Conservation (phyloP, 2,888 invertebrate species). For the Temnothorax rugatulus region DNA sequence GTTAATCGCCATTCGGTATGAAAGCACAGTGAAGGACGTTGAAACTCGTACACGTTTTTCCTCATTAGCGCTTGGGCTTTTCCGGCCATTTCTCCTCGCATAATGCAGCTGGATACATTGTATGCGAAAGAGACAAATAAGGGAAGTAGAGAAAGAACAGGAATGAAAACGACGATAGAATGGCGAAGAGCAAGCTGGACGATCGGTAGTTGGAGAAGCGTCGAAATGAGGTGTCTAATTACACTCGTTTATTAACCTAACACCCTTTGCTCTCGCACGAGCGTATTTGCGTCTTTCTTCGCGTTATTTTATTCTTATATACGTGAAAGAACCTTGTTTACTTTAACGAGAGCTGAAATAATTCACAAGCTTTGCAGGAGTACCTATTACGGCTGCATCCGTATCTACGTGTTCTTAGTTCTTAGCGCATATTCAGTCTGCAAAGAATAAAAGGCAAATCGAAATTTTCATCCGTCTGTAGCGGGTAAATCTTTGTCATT, state of each 20-base stretch:
- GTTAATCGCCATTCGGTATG: conserved; percentile 41
- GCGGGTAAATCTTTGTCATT: conserved; percentile 9
- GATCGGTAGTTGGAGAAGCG: conserved; percentile 62
- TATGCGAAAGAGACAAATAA: conserved; percentile 73
- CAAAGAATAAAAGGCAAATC: conserved; percentile 36
- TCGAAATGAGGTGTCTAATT: conserved; percentile 76
- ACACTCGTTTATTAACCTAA: conserved; percentile 76
- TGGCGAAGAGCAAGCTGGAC: conserved; percentile 55
- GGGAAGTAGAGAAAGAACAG: conserved; percentile 45
- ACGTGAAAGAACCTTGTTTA: conserved; percentile 67
- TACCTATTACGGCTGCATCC: conserved; percentile 29
- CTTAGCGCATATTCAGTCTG: conserved; percentile 29
- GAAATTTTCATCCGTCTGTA: conserved; percentile 1
- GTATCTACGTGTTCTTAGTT: conserved; percentile 25
- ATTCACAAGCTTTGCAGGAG: conserved; percentile 57
- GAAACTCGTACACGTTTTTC: conserved; percentile 38
- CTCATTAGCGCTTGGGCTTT: conserved; percentile 72
- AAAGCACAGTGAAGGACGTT: conserved; percentile 24
- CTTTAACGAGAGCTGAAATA: conserved; percentile 74
- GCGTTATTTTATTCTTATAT: conserved; percentile 55
- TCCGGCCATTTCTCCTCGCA: conserved; percentile 58
- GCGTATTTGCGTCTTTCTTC: conserved; percentile 62
- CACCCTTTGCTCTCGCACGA: conserved; percentile 63
- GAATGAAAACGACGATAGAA: conserved; percentile 60
- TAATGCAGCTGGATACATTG: conserved; percentile 78